Percentiles rank a stretch among this genome's conserved stretches.
phyloP scores from a whole-genome alignment of 2,888 invertebrate species.

The Penaeus monodon region DNA sequence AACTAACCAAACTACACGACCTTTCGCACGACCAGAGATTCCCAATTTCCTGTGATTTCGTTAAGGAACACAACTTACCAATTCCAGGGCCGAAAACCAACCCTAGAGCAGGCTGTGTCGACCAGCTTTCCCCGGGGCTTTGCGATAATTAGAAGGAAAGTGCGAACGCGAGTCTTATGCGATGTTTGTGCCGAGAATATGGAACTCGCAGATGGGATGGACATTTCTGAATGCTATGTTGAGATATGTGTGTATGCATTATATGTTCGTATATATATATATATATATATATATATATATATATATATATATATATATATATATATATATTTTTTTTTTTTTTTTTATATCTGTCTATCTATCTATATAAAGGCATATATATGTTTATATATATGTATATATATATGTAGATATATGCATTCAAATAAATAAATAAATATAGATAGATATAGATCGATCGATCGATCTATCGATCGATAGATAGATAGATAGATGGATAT shows the following conservation, averaged over 20 bases:
- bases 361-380: neutral
- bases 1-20: no score
- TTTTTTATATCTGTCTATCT: neutral
- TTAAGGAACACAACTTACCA: no score
- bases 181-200: neutral
- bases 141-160: neutral
- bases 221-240: neutral
- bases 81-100: no score
- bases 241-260: neutral
- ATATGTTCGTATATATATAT: neutral
- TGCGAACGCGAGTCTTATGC: neutral
- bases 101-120: no score
- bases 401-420: no score
- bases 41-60: no score
- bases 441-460: no score
- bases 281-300: slow-evolving; percentile 19
- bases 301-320: neutral
- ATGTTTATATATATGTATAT: no score
- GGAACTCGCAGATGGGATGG: neutral
- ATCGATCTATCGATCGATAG: no score
- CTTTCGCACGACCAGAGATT: no score
- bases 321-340: neutral
- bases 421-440: no score
- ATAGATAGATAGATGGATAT: no score
- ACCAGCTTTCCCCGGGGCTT: neutral